Evolutionary conservation across 2,113 vertebrate species (phyloP), one percentile per base, ranked within the genome.

Genomic region (Oryzias celebensis): DNA sequence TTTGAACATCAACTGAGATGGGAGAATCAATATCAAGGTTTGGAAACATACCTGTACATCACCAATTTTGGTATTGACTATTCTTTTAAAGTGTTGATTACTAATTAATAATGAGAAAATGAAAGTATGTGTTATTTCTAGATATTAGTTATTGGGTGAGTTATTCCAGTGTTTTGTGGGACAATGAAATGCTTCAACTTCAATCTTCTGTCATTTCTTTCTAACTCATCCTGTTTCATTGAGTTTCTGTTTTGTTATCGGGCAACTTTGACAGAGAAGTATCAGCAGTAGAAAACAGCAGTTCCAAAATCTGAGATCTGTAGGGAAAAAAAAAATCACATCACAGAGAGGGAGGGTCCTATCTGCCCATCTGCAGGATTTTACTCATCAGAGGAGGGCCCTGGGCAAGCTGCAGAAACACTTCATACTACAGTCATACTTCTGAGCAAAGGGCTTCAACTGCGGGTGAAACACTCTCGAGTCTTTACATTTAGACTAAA

Each of bases 331-430:
- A 2, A 36, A 44, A 72, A 50, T 22, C 58, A 65, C 55, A 53
- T 62, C 36, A 62, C 0, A 23, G 44, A 26, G 26, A 42, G 55
- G 78, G 68, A n/a, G 73, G 58, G 65, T 52, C 69, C 31, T 65
- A 77, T 43, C 61, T 70, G 77, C 67, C 55, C 63, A 75, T 58
- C 58, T 52, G 73, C 49, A 17, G 50, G 36, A 24, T 56, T 46
- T 23, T 31, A 58, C 28, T 51, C 53, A 45, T 8, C 1, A 56
- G 43, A 43, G 20, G 6, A 3, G 54, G 16, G 4, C 36, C 50
- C 50, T 7, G 24, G 24, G 41, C 23, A 28, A 44, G 2, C 18
- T 26, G 18, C 53, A 7, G 53, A 20, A 57, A 6, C 0, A 22
- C 58, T 49, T 31, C 20, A 20, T 42, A 14, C 48, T 31, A 16